These are phyloP conservation scores for Salvelinus fontinalis DNA, from an alignment of 2,113 vertebrate species.

Conservation along the genomic window DNA sequence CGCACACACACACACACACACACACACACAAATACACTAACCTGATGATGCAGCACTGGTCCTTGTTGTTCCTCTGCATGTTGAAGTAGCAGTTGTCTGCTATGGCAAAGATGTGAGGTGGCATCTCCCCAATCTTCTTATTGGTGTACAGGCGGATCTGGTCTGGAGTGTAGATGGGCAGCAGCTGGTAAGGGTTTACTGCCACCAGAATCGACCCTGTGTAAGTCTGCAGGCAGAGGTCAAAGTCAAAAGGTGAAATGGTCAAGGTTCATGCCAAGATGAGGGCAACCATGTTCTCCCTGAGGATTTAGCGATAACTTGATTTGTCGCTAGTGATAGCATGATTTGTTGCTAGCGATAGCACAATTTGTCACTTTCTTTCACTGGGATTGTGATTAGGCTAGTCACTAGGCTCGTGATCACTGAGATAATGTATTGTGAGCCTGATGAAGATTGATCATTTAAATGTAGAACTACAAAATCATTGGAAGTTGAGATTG, in stretches of 20 bases:
- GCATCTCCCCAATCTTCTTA: slow-evolving; percentile 97
- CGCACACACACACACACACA: background rate
- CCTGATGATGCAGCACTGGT: slow-evolving; percentile 99
- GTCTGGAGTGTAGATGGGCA: slow-evolving; percentile 93
- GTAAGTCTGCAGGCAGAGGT: slow-evolving; percentile 80
- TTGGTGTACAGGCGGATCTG: slow-evolving; percentile 98
- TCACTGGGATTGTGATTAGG: background rate
- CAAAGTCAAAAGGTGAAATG: slow-evolving; percentile 9
- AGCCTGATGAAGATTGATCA: background rate
- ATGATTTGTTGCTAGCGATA: background rate
- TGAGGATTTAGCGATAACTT: background rate
- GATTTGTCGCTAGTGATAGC: background rate
- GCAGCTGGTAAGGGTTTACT: slow-evolving; percentile 96
- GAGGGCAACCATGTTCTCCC: background rate
- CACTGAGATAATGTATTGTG: background rate
- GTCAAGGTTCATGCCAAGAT: background rate
- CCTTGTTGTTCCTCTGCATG: slow-evolving; percentile 95
- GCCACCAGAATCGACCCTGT: slow-evolving; percentile 96
- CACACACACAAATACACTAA: slow-evolving; percentile 48
- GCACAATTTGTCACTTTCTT: background rate
- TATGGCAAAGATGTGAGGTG: slow-evolving; percentile 96
- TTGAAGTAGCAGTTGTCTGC: slow-evolving; percentile 99
- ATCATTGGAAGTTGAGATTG: background rate
- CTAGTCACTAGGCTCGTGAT: background rate
- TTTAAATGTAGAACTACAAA: background rate